Percentiles rank a stretch among this genome's conserved stretches.
phyloP scores from a whole-genome alignment of 53 echinoderm and acorn worm genomes.

The Holothuria leucospilota region DNA sequence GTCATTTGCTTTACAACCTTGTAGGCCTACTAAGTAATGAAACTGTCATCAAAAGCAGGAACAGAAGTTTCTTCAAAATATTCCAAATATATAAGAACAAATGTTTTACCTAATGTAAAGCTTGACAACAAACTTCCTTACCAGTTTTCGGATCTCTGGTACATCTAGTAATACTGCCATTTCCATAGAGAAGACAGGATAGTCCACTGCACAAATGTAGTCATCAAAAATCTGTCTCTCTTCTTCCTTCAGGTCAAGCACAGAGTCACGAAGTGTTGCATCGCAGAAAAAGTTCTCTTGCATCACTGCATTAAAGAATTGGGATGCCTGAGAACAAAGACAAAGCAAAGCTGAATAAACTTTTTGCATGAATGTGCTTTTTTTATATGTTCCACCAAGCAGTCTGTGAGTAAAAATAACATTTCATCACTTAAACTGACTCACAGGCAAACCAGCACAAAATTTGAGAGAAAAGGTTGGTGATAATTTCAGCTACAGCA shows the following conservation, averaged over 20 bases:
- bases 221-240: neutral
- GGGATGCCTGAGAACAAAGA: neutral
- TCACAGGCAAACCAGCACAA: too few relatives aligned
- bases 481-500: too few relatives aligned
- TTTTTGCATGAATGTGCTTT: neutral
- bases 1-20: too few relatives aligned
- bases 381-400: too few relatives aligned
- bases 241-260: neutral
- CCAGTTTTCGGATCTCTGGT: constrained; percentile 3
- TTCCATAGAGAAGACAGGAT: neutral
- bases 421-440: too few relatives aligned
- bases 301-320: neutral
- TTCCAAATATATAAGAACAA: too few relatives aligned
- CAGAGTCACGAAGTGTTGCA: neutral
- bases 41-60: too few relatives aligned
- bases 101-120: too few relatives aligned
- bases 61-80: too few relatives aligned
- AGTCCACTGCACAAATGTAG: constrained; percentile 28
- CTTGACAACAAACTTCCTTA: neutral
- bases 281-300: constrained; percentile 37
- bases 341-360: neutral
- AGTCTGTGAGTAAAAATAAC: too few relatives aligned
- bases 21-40: too few relatives aligned
- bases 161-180: neutral
- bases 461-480: too few relatives aligned